phyloP scores from a whole-genome alignment of 1,140 invertebrate species.

The Bradysia coprophila region DNA sequence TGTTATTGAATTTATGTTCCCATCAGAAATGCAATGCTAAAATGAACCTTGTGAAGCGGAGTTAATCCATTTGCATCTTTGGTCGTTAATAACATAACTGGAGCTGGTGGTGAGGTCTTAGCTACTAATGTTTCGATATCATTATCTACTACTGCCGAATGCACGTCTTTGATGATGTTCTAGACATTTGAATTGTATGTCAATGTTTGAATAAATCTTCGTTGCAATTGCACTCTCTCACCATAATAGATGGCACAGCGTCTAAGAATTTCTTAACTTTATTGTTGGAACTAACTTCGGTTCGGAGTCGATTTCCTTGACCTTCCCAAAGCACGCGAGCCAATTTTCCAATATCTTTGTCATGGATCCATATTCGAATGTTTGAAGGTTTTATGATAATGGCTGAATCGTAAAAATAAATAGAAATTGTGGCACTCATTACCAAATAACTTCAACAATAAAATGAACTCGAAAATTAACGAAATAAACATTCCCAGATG shows the following conservation, averaged over 20 bases:
- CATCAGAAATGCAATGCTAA: no score
- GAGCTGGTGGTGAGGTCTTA: conserved; percentile 44
- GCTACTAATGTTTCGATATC: conserved; percentile 51
- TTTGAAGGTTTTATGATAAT: conserved; percentile 64
- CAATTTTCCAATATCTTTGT: conserved; percentile 61
- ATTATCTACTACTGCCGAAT: conserved; percentile 53
- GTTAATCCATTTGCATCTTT: conserved; percentile 65
- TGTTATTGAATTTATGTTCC: no score
- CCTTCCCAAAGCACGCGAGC: conserved; percentile 77
- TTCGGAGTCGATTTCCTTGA: conserved; percentile 56
- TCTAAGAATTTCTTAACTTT: conserved; percentile 64
- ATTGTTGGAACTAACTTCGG: conserved; percentile 65
- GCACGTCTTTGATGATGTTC: conserved; percentile 67
- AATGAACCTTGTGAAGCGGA: conserved; percentile 56
- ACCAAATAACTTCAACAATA: no score
- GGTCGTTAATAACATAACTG: conserved; percentile 49
- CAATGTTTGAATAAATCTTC: conserved; percentile 2
- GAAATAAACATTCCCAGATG: background rate
- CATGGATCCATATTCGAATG: conserved; percentile 83
- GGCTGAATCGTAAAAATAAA: conserved; percentile 27
- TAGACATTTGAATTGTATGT: conserved; percentile 16
- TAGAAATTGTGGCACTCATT: no score
- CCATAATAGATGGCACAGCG: conserved; percentile 75
- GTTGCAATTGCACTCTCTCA: conserved; percentile 21
- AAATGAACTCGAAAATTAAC: background rate